Evolutionary conservation across 2,113 vertebrate genomes (phyloP).

Genomic region (Phrynosoma platyrhinos): DNA sequence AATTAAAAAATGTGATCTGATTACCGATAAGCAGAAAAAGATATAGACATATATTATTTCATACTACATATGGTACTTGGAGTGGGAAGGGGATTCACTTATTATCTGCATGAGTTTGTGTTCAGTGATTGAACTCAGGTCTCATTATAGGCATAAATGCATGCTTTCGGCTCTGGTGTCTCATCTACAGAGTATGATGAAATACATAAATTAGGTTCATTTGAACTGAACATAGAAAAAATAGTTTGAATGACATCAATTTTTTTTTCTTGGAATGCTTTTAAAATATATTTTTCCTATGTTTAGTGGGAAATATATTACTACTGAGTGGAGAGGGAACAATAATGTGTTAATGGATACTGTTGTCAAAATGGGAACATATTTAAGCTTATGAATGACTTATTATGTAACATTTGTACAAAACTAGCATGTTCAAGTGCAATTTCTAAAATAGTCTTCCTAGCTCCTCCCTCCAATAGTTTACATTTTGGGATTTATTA

Average conservation of each 20-base stretch:
- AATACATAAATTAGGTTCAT: neutral
- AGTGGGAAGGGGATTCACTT: neutral
- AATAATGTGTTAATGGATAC: too few species aligned
- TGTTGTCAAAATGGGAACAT: neutral
- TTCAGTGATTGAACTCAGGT: neutral
- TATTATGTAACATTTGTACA: neutral
- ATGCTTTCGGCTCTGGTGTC: neutral
- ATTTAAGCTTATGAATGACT: neutral
- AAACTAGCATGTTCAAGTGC: neutral
- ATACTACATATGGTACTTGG: neutral
- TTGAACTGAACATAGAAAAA: neutral
- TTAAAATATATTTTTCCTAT: neutral
- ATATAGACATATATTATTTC: neutral
- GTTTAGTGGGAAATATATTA: neutral
- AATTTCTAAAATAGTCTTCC: neutral
- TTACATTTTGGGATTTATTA: neutral
- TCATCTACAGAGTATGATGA: neutral
- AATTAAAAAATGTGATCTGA: slow-evolving; percentile 26
- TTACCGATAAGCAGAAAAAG: slow-evolving; percentile 40
- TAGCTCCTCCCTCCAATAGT: neutral
- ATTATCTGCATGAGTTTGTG: neutral
- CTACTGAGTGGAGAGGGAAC: neutral
- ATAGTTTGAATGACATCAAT: neutral
- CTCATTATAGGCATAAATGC: neutral
- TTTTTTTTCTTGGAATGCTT: too few species aligned